Evolutionary conservation across 92 coral and sea anemone species (phyloP), one percentile per base, ranked within the genome.

Genomic region (Zoanthus solanderi): DNA sequence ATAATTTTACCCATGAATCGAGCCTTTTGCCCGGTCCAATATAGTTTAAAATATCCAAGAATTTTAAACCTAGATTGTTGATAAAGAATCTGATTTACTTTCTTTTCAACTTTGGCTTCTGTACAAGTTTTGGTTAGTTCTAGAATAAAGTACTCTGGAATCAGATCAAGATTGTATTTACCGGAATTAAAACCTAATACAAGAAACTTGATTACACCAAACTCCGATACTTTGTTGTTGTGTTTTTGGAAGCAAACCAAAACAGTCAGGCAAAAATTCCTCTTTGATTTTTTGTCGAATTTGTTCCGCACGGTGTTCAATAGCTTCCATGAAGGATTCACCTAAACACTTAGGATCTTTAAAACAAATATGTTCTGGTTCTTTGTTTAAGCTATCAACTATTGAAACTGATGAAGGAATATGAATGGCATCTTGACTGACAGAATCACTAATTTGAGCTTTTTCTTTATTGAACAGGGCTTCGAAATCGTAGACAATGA

Each of bases 131-230:
- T 17, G n/a, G 18, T 13, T 60, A 60, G 5, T 16, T 13, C 23
- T 47, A 34, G n/a, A 0, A 61, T 87, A 17, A 88, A 80, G 23
- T 88, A 30, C 3, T 81, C 47, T 71, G 34, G 69, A 10, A 71
- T 88, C 17, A 63, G 32, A 53, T 54, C 30, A 17, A 56, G 69
- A 30, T 83, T 66, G 52, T 83, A 83, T 9, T 71, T 83, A 14
- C 87, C 58, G 6, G 78, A 65, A 37, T 83, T 83, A 48, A 83
- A 83, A 7, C 87, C 87, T 3, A 69, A n/a, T 6, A 65, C 23
- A 71, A 15, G 54, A 75, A 0, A 81, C 87, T 54, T 83, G 78
- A 58, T 83, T 42, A 9, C 42, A n/a, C 79, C 87, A 83, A 2
- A 1, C 34, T 14, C 16, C 6, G 5, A 60, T 60, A 13, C 5